phyloP scores from a whole-genome alignment of 2,113 vertebrate species.

The Cyanoderma ruficeps region DNA sequence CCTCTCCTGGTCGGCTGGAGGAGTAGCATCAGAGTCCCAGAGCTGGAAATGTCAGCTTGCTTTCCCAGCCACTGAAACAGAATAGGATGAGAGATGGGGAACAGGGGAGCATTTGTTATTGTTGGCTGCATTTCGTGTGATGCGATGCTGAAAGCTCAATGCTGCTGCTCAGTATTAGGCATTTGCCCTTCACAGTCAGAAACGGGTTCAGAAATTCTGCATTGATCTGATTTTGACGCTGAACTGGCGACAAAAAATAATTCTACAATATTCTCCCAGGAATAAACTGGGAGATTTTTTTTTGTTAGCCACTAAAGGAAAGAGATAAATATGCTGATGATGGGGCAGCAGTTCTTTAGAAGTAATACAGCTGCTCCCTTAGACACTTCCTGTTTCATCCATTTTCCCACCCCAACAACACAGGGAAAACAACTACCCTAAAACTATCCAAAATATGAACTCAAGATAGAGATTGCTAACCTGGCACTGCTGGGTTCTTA shows the following conservation, averaged over 20 bases:
- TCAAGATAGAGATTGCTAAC: neutral
- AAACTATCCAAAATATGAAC: neutral
- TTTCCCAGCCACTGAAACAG: neutral
- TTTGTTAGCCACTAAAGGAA: neutral
- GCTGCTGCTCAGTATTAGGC: neutral
- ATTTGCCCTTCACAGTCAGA: neutral
- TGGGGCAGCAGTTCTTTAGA: neutral
- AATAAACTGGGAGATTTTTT: neutral
- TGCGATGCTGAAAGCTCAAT: neutral
- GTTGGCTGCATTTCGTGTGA: neutral
- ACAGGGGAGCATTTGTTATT: neutral
- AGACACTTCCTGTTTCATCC: neutral
- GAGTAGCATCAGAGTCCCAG: neutral
- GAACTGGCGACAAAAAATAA: neutral
- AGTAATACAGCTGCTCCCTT: neutral
- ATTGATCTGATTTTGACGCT: neutral
- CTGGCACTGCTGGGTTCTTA: neutral
- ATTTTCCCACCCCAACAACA: fast-evolving
- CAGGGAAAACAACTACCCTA: neutral
- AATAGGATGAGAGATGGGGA: neutral
- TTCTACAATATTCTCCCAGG: neutral
- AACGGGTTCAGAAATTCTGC: neutral
- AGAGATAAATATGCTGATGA: neutral
- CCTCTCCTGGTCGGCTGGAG: conserved; percentile 55
- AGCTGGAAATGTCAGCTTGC: neutral